phyloP scores from a whole-genome alignment of 2,797 vertebrate genomes.

The Gallinago stenura region DNA sequence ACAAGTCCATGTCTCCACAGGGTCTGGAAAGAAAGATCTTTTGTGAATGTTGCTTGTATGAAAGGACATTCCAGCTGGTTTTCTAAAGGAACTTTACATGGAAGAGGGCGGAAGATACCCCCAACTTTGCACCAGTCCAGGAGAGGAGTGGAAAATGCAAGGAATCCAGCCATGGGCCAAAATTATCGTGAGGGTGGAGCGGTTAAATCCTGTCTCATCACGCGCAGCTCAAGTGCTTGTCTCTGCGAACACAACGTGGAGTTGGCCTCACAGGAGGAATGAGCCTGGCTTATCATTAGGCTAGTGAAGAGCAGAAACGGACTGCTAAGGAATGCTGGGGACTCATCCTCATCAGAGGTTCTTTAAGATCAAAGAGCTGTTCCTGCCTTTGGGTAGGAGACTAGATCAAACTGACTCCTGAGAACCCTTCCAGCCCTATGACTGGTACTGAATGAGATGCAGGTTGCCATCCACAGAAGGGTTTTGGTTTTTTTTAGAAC shows the following conservation, averaged over 20 bases:
- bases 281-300: slow-evolving; percentile 26
- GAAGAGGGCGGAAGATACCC: background rate
- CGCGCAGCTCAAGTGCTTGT: fast-evolving
- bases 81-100: background rate
- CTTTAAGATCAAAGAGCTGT: slow-evolving; percentile 34
- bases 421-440: slow-evolving; percentile 58
- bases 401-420: slow-evolving; percentile 43
- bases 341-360: slow-evolving; percentile 27
- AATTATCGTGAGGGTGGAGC: background rate
- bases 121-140: background rate
- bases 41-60: background rate
- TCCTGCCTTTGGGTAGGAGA: slow-evolving; percentile 55
- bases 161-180: background rate
- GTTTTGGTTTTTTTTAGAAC: background rate
- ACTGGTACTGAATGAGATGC: slow-evolving; percentile 24
- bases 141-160: background rate
- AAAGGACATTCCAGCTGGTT: background rate
- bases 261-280: background rate
- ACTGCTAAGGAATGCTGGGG: background rate
- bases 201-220: background rate
- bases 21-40: background rate
- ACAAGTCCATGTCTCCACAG: background rate
- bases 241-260: background rate
- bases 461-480: background rate
- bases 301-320: background rate